A percentile compares a stretch with the other conserved stretches of the same genome.
Evolutionary conservation across 2,888 invertebrate species (phyloP).

Genomic region (Chymomyza fuscimana): DNA sequence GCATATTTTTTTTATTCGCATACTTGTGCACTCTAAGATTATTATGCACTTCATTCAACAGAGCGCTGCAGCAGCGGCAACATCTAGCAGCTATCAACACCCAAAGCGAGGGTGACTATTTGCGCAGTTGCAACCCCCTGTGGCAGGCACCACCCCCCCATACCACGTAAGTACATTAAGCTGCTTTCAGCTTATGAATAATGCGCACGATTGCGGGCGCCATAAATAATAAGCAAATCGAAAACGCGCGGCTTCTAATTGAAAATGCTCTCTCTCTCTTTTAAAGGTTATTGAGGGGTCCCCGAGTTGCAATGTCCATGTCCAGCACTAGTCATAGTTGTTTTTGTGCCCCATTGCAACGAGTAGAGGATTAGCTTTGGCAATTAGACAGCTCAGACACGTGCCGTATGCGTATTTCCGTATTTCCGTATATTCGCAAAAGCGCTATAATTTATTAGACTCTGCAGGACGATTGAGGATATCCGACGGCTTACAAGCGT

Average conservation of each 20-base stretch:
- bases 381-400: constrained; percentile 69
- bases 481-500: constrained; percentile 69
- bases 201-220: constrained; percentile 68
- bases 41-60: constrained; percentile 46
- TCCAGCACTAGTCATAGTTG: constrained; percentile 44
- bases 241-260: constrained; percentile 70
- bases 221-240: constrained; percentile 72
- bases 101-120: constrained; percentile 13
- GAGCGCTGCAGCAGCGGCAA: constrained; percentile 11
- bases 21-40: constrained; percentile 31
- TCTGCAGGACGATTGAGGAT: constrained; percentile 51
- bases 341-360: constrained; percentile 18
- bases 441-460: constrained; percentile 57
- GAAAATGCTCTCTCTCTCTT: constrained; percentile 51
- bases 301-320: constrained; percentile 36
- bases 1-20: background rate
- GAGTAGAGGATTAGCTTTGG: constrained; percentile 59
- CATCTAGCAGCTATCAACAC: background rate
- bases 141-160: constrained; percentile 23
- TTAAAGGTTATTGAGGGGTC: constrained; percentile 27
- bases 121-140: background rate
- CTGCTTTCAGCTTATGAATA: constrained; percentile 67
- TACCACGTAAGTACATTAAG: constrained; percentile 49
- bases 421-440: constrained; percentile 12
- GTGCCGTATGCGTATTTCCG: constrained; percentile 69